These are phyloP conservation scores for Micronycteris hirsuta DNA, from an alignment of 2,113 vertebrate genomes.

Conservation along the genomic window DNA sequence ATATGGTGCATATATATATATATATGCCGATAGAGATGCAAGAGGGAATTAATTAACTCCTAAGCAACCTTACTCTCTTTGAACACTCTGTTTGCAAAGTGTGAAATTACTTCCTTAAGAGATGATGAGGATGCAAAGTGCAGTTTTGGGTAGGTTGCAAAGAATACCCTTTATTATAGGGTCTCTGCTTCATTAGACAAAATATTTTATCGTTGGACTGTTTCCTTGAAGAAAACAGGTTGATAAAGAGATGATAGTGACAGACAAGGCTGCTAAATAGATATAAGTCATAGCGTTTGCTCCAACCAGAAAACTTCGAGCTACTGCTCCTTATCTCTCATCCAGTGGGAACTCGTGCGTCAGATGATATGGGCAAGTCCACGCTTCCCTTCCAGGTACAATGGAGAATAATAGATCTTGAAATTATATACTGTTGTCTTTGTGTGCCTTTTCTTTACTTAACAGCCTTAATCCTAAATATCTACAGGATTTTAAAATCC, in stretches of 20 bases:
- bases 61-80: constrained; percentile 31
- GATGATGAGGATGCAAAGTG: not conserved
- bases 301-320: constrained; percentile 28
- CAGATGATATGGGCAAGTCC: constrained; percentile 10
- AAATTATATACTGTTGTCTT: not conserved
- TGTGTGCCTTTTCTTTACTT: constrained; percentile 59
- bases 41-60: constrained; percentile 31
- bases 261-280: constrained; percentile 27
- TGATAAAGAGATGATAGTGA: constrained; percentile 54
- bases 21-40: not conserved
- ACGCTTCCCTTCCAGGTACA: constrained; percentile 37
- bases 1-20: not conserved
- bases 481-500: constrained; percentile 69
- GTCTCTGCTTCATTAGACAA: constrained; percentile 35
- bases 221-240: constrained; percentile 7
- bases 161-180: not conserved
- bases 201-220: constrained; percentile 32
- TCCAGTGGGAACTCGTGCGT: not conserved
- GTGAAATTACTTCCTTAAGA: not conserved
- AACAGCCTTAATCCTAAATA: constrained; percentile 60
- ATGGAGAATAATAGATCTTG: constrained; percentile 19
- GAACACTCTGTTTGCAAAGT: constrained; percentile 21
- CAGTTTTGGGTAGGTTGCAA: not conserved
- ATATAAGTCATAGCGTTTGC: not conserved
- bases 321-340: constrained; percentile 37